Evolutionary conservation across 2,888 invertebrate genomes (phyloP).

Genomic region (Stenotaenia linearis): DNA sequence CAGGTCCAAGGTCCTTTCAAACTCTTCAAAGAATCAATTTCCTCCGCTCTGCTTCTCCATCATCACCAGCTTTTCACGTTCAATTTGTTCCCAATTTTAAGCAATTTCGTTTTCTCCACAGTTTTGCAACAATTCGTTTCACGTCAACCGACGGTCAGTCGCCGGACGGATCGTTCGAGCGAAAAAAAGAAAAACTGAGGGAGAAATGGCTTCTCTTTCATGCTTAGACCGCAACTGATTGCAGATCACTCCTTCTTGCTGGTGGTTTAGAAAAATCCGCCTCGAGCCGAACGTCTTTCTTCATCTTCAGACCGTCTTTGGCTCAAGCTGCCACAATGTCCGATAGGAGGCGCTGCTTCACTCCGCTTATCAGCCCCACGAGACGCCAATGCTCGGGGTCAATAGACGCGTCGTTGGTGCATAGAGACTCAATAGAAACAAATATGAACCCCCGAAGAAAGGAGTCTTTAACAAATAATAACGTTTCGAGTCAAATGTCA

Average conservation of each 20-base stretch:
- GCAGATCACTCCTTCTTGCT: not conserved
- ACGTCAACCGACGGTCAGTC: not conserved
- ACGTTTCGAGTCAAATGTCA: not conserved
- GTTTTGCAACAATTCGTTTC: not conserved
- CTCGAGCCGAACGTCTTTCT: not conserved
- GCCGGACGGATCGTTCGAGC: not conserved
- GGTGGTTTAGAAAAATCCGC: not conserved
- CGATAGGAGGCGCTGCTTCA: not conserved
- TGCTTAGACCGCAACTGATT: not conserved
- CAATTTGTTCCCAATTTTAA: not conserved
- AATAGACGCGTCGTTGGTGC: not conserved
- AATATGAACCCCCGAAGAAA: not conserved
- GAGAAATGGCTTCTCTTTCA: not conserved
- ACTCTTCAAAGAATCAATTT: not conserved
- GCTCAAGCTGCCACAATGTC: not conserved
- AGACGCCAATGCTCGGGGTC: not conserved
- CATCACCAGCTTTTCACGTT: not conserved
- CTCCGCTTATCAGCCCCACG: not conserved
- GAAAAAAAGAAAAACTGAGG: not conserved
- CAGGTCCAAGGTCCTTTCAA: not conserved
- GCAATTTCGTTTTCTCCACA: not conserved
- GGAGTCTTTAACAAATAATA: not conserved
- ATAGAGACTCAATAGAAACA: not conserved
- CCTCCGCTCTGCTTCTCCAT: not conserved
- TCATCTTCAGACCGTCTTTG: not conserved